A percentile compares a stretch with the other conserved stretches of the same genome.
Conservation (phyloP, 2,888 invertebrate species). For the Atrina japonica region DNA sequence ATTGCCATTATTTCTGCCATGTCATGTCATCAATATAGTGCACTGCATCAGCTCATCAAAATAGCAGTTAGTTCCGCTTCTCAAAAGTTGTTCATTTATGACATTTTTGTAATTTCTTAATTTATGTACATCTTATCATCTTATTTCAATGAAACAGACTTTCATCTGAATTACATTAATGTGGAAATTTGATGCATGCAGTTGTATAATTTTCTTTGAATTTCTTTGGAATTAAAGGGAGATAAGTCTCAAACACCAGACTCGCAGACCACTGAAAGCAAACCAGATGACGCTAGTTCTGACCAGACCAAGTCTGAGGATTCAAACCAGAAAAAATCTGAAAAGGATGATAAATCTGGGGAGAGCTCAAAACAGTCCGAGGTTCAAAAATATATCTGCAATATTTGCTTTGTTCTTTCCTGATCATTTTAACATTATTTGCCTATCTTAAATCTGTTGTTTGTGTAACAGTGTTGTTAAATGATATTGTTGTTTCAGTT, state of each 20-base stretch:
- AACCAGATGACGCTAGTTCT: constrained; percentile 39
- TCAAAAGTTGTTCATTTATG: too few species aligned
- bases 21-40: too few species aligned
- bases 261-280: neutral
- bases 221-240: constrained; percentile 7
- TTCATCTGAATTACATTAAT: neutral
- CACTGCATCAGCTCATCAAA: too few species aligned
- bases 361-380: constrained; percentile 20
- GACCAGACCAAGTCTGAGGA: constrained; percentile 37
- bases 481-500: too few species aligned
- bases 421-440: too few species aligned
- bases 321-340: constrained; percentile 7
- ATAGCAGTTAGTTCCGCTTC: too few species aligned
- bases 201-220: constrained; percentile 9
- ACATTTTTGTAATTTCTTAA: too few species aligned
- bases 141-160: neutral
- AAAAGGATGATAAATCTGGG: constrained; percentile 8
- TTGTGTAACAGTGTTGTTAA: too few species aligned
- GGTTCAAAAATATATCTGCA: constrained; percentile 6
- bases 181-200: neutral
- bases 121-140: neutral
- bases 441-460: too few species aligned
- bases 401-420: neutral
- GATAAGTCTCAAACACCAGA: constrained; percentile 12
- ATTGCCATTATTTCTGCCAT: too few species aligned